Evolutionary conservation across 2,797 vertebrate species (phyloP), one percentile per base, ranked within the genome.

Genomic region (Pangasius macronema): DNA sequence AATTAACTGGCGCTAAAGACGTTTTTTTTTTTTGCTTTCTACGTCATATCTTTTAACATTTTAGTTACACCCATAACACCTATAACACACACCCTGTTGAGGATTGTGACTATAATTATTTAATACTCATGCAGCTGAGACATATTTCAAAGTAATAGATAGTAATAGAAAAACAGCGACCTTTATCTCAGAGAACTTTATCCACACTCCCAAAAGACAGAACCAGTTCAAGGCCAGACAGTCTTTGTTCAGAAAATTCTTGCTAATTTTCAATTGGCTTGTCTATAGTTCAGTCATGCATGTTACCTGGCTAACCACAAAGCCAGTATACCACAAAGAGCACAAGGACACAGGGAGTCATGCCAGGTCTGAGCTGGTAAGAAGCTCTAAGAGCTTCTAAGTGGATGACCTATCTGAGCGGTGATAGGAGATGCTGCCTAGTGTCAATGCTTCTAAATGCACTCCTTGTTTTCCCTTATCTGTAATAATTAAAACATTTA

Each of bases 401-500:
- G 95, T 94, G 95, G 94, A 93, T 91, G 87, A 88, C 93, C 93
- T 95, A 94, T 95, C 94, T 92, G 90, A 81, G 76, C 6, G 0
- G 90, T 92, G 94, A 96, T 95, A 94, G 89, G 88, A 93, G 91
- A 92, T 61, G 90, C 92, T 89, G 90, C 88, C 85, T 89, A 91
- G 89, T 93, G 91, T 93, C 91, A 88, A 89, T 92, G 91, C 86
- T 89, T 89, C 91, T 95, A 93, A 94, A 87, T 94, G 89, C 92
- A 89, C 91, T 93, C 92, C 94, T 95, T 95, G 94, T 95, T 93
- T 94, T 89, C 68, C 84, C 94, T 96, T 96, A 96, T 96, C 95
- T 89, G 87, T 3, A 7, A 92, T 94, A 95, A 96, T 96, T 96
- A 95, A 96, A 96, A 96, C 95, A 95, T 95, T 93, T 94, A 92